phyloP scores from a whole-genome alignment of 37 sponge, comb jelly and placozoan species.

The Chondrosia reniformis region DNA sequence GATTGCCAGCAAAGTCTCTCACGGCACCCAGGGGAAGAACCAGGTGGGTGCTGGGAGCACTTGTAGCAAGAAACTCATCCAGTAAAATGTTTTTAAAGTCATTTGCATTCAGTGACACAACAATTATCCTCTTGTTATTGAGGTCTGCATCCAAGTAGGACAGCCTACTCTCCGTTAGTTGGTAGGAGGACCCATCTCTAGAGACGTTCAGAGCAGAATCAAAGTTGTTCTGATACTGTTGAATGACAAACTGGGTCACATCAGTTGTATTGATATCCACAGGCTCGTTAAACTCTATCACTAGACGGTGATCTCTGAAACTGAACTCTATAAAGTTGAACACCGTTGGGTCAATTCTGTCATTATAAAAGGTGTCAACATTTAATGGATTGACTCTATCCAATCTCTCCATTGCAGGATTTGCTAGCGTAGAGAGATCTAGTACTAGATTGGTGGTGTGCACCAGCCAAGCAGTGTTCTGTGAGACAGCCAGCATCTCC shows the following conservation, averaged over 20 bases:
- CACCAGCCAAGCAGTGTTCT: constrained; percentile 49
- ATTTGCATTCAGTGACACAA: constrained; percentile 38
- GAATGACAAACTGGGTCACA: constrained; percentile 42
- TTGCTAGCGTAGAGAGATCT: constrained; percentile 34
- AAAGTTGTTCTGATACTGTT: constrained; percentile 25
- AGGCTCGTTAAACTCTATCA: constrained; percentile 68
- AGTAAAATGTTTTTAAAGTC: constrained; percentile 65
- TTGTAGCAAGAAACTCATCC: constrained; percentile 35
- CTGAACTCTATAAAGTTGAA: constrained; percentile 56
- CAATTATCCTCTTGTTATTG: constrained; percentile 33
- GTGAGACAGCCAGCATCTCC: constrained; percentile 56
- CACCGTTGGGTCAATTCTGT: constrained; percentile 51
- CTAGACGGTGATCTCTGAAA: constrained; percentile 25
- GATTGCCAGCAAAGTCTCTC: constrained; percentile 68
- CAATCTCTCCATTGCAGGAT: constrained; percentile 22
- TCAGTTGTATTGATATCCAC: constrained; percentile 57
- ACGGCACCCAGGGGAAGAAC: constrained; percentile 45
- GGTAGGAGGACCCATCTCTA: constrained; percentile 9
- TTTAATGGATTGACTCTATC: constrained; percentile 32
- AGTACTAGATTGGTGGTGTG: constrained; percentile 40
- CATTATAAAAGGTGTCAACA: constrained; percentile 38
- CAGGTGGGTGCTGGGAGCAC: constrained; percentile 24
- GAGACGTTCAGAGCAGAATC: background rate
- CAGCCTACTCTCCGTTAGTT: constrained; percentile 60
- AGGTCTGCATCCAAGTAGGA: constrained; percentile 36